Base-by-base conservation (phyloP, 2,888 invertebrate species). In the Tricholauxania praeusta region DNA sequence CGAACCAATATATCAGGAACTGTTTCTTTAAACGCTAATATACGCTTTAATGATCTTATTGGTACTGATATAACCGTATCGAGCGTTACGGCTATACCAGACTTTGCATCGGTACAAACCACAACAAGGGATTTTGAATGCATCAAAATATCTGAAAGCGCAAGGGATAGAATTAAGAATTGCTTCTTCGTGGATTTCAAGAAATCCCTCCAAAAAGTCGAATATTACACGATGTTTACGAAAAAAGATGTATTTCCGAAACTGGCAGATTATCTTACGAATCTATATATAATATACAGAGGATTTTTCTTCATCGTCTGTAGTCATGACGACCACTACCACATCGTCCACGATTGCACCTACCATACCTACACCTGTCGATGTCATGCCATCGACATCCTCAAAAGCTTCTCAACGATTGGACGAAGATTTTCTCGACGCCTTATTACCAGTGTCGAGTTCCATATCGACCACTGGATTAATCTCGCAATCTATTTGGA, bases 401-500 rank as follows among this genome's bases (percentile, higher is more conserved):
- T 62, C 47, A 53, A 60, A 53, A n/a, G 4, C 2, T 5, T 4
- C 19, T n/a, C 59, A 3, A 14, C 3, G 3, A 4, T 68, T 19
- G 68, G 67, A n/a, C 0, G 28, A 6, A 22, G 63, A 68, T 68
- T 55, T 63, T n/a, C 62, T 72, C 47, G 72, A 72, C 66, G 68
- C 14, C 49, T 49, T 72, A 7, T 55, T 55, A n/a, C 55, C 55
- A 55, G 55, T 55, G 55, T 55, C 55, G n/a, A 19, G 5, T 55
- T 47, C 28, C 47, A 3, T 1, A 17, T 64, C 57, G 8, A 69
- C 4, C 65, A 73, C 59, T 73, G 69, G 73, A 55, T 57, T 28
- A 73, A 73, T 69, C 48, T 64, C 59, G 2, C 53, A 55, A n/a
- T n/a, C n/a, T 73, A 73, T 73, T 57, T 69, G 12, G 2, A 10